These are phyloP conservation scores for Helicoverpa armigera DNA, from an alignment of 1,140 invertebrate genomes.

Conservation along the genomic window DNA sequence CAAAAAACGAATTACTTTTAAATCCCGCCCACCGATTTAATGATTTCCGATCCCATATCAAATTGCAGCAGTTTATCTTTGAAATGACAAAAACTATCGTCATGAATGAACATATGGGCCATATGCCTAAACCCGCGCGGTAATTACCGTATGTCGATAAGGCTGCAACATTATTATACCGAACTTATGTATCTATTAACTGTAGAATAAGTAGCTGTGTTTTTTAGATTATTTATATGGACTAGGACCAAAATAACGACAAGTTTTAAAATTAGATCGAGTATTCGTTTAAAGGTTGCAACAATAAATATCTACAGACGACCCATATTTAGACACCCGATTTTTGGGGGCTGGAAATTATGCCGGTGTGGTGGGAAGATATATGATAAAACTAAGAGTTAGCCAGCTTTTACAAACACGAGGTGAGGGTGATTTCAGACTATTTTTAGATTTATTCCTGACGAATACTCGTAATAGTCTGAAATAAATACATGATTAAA, in stretches of 20 bases:
- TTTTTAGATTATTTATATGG: too few species aligned
- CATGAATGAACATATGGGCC: not conserved
- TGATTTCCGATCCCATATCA: not conserved
- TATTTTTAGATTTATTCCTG: too few species aligned
- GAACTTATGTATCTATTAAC: not conserved
- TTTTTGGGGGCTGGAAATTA: too few species aligned
- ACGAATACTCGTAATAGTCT: not conserved
- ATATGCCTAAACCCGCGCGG: slow-evolving; percentile 1
- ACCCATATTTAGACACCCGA: too few species aligned
- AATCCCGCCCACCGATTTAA: not conserved
- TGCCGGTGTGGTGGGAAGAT: too few species aligned
- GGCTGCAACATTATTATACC: not conserved
- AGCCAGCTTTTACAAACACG: too few species aligned
- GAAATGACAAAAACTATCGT: not conserved
- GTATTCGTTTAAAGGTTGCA: too few species aligned
- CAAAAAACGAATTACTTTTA: too few species aligned
- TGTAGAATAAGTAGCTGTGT: not conserved
- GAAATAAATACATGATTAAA: not conserved
- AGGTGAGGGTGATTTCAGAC: too few species aligned
- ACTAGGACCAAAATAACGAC: not conserved
- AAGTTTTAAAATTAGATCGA: too few species aligned
- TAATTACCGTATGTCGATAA: slow-evolving; percentile 20
- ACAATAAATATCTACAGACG: too few species aligned
- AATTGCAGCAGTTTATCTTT: slow-evolving; percentile 6
- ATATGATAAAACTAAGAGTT: too few species aligned